Evolutionary conservation across 2,888 invertebrate species (phyloP).

Genomic region (Aplocera efformata): DNA sequence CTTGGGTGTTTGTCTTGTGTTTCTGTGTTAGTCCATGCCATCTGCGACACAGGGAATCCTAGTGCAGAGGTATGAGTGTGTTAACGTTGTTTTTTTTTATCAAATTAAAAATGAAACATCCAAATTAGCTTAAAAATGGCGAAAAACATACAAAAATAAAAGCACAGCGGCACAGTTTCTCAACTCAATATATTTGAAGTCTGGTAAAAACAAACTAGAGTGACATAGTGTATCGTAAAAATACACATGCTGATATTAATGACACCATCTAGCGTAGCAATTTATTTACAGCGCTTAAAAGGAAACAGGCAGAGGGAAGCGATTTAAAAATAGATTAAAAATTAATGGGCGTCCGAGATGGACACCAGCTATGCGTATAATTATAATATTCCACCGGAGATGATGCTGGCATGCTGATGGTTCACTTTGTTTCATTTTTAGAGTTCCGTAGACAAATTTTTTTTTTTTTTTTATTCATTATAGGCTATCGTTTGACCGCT

Average conservation of each 20-base stretch:
- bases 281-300: conserved; percentile 6
- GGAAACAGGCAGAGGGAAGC: conserved; percentile 14
- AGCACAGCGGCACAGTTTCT: not conserved
- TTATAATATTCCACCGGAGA: conserved; percentile 30
- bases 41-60: too few species aligned
- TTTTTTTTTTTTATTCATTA: not conserved
- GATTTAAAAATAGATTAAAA: conserved; percentile 38
- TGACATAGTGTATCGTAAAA: not conserved
- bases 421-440: conserved; percentile 1
- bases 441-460: too few species aligned
- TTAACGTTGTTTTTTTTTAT: too few species aligned
- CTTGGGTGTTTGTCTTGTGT: too few species aligned
- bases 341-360: conserved; percentile 32
- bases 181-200: conserved; percentile 3
- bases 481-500: too few species aligned
- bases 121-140: too few species aligned
- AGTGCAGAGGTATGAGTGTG: too few species aligned
- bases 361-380: conserved; percentile 33
- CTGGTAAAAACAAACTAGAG: not conserved
- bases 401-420: conserved; percentile 13
- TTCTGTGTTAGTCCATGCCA: too few species aligned
- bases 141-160: too few species aligned
- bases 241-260: not conserved
- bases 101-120: too few species aligned
- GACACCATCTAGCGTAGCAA: conserved; percentile 2